Conservation (phyloP, 2,113 vertebrate genomes). For the Pterocles gutturalis region DNA sequence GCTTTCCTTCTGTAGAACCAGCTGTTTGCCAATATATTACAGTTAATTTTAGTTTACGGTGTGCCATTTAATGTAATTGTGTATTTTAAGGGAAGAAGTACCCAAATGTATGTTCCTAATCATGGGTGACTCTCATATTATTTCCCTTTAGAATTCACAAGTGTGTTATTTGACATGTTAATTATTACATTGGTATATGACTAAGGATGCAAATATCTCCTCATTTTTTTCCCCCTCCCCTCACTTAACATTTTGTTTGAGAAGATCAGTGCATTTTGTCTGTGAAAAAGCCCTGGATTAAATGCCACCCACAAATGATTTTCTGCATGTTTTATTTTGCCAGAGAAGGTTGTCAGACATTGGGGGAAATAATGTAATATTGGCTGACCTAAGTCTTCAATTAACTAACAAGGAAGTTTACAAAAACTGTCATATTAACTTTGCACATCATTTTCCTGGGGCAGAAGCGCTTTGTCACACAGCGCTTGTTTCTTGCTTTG, state of each 20-base stretch:
- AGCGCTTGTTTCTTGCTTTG: neutral
- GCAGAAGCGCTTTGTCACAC: slow-evolving; percentile 5
- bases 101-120: neutral
- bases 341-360: slow-evolving; percentile 27
- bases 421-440: slow-evolving; percentile 26
- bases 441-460: slow-evolving; percentile 19
- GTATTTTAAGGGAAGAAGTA: neutral
- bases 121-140: neutral
- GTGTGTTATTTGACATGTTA: neutral
- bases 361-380: slow-evolving; percentile 42
- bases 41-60: neutral
- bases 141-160: neutral
- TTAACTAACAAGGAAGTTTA: slow-evolving; percentile 64
- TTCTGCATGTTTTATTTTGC: slow-evolving; percentile 49
- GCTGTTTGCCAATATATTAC: neutral
- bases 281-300: slow-evolving; percentile 58
- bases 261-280: slow-evolving; percentile 47
- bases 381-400: slow-evolving; percentile 48
- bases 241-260: slow-evolving; percentile 18
- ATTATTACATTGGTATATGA: slow-evolving; percentile 16
- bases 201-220: slow-evolving; percentile 17
- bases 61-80: neutral
- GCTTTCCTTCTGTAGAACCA: neutral
- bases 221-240: neutral
- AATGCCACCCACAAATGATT: slow-evolving; percentile 64